Evolutionary conservation across 1,140 invertebrate species (phyloP).

Genomic region (Microplitis demolitor): DNA sequence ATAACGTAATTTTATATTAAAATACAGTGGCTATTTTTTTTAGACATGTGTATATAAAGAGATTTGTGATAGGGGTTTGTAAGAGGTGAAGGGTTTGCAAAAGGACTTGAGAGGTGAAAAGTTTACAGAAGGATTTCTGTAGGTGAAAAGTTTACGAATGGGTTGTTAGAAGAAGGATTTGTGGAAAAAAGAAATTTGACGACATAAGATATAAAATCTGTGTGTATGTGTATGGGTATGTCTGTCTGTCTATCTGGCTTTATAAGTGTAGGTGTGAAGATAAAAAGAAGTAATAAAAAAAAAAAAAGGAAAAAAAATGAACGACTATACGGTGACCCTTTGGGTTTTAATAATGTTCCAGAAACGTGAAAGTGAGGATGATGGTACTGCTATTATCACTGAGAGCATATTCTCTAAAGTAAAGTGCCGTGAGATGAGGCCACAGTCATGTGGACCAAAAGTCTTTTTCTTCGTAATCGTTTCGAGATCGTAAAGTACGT

Average conservation of each 20-base stretch:
- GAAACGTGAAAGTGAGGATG: not conserved
- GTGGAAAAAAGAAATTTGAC: no score
- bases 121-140: no score
- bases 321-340: not conserved
- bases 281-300: not conserved
- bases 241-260: not conserved
- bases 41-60: no score
- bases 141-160: no score
- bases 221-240: not conserved
- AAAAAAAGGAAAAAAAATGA: not conserved
- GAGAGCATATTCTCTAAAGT: conserved; percentile 22
- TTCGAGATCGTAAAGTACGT: conserved; percentile 16
- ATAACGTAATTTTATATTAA: not conserved
- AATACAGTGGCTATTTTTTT: no score
- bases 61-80: no score
- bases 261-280: not conserved
- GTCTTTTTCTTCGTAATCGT: conserved; percentile 16
- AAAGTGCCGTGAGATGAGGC: conserved; percentile 16
- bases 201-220: no score
- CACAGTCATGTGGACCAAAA: not conserved
- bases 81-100: no score
- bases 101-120: no score
- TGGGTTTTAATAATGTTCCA: conserved; percentile 21
- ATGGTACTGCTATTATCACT: conserved; percentile 21
- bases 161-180: no score